Evolutionary conservation across 2,797 vertebrate species (phyloP).

Genomic region (Knipowitschia caucasica): DNA sequence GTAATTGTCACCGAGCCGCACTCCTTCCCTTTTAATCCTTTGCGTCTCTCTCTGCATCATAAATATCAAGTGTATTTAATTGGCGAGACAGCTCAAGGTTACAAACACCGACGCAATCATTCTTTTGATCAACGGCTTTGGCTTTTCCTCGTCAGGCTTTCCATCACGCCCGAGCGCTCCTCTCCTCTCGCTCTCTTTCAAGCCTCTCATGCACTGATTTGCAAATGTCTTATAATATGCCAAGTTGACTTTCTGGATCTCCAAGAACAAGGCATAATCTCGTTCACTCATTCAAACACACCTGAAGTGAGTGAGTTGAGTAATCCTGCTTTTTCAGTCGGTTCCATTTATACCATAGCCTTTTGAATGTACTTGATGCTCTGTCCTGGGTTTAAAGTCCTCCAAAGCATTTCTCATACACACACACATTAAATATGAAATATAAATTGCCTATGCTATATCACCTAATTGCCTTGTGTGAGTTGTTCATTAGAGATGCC

Average conservation of each 20-base stretch:
- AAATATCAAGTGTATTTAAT: conserved; percentile 38
- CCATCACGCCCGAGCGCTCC: neutral
- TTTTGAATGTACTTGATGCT: no score
- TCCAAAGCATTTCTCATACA: no score
- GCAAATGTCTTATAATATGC: neutral
- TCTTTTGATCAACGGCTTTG: conserved; percentile 30
- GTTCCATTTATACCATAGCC: no score
- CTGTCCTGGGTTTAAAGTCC: no score
- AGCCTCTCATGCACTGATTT: neutral
- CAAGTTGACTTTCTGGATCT: neutral
- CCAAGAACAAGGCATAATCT: neutral
- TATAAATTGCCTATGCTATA: no score
- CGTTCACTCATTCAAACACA: neutral
- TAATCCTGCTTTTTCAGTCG: neutral
- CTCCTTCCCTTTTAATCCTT: conserved; percentile 12
- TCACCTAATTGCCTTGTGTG: no score
- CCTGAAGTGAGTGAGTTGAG: neutral
- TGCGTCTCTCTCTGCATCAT: conserved; percentile 21
- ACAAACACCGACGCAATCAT: conserved; percentile 11
- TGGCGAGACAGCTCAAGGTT: conserved; percentile 41
- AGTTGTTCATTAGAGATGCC: no score
- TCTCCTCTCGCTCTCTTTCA: neutral
- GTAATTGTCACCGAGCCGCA: conserved; percentile 5
- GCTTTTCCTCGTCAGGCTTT: conserved; percentile 12
- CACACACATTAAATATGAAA: no score